A percentile compares a stretch with the other conserved stretches of the same genome.
Evolutionary conservation across 1,140 invertebrate genomes (phyloP).

Genomic region (Platyura marginata): DNA sequence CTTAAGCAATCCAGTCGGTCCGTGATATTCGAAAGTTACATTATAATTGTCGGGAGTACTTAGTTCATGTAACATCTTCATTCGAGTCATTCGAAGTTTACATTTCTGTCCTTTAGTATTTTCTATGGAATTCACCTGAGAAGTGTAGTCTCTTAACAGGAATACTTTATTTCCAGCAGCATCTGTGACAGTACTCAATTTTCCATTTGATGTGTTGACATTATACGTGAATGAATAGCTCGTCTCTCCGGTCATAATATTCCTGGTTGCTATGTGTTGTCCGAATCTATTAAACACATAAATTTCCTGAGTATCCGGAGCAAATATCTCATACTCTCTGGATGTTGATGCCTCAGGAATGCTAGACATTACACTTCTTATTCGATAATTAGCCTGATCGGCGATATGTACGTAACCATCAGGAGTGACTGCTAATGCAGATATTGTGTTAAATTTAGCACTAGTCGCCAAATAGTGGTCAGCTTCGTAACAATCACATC

Average conservation of each 20-base stretch:
- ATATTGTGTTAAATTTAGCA: slow-evolving; percentile 87
- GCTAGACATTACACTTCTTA: slow-evolving; percentile 80
- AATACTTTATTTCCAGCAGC: slow-evolving; percentile 86
- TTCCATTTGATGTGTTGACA: slow-evolving; percentile 90
- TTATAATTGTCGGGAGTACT: slow-evolving; percentile 82
- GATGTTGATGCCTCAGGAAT: slow-evolving; percentile 69
- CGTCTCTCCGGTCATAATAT: slow-evolving; percentile 80
- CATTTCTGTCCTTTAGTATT: slow-evolving; percentile 89
- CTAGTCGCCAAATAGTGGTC: slow-evolving; percentile 80
- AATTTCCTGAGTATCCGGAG: slow-evolving; percentile 86
- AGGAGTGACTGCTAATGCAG: slow-evolving; percentile 79
- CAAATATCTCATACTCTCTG: slow-evolving; percentile 85
- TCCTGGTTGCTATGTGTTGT: slow-evolving; percentile 80
- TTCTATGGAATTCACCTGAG: slow-evolving; percentile 81
- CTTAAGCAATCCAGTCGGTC: slow-evolving; percentile 69
- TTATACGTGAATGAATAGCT: slow-evolving; percentile 89
- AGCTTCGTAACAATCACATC: slow-evolving; percentile 80
- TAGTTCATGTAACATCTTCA: slow-evolving; percentile 75
- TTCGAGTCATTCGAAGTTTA: slow-evolving; percentile 67
- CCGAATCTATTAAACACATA: slow-evolving; percentile 94
- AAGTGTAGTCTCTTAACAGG: slow-evolving; percentile 71
- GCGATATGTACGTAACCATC: slow-evolving; percentile 88
- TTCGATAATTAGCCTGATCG: slow-evolving; percentile 80
- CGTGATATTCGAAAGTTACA: slow-evolving; percentile 83
- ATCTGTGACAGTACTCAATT: slow-evolving; percentile 80